Conservation (phyloP, 2,888 invertebrate species). For the Sthenelais limicola region DNA sequence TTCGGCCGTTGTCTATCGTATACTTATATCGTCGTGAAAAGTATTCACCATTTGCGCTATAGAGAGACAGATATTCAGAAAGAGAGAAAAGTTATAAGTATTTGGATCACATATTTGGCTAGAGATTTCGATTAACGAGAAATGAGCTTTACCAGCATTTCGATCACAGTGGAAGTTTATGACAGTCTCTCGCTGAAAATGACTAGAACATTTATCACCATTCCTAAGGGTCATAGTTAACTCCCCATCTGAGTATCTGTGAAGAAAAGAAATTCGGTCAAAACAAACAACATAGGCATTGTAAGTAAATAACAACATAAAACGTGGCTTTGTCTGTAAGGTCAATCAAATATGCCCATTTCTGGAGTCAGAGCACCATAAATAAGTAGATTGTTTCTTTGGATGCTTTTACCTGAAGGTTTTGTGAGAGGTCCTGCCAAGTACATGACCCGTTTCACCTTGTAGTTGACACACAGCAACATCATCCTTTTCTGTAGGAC, state of each 20-base stretch:
- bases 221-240: slow-evolving; percentile 66
- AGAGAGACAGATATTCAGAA: no score
- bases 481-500: slow-evolving; percentile 49
- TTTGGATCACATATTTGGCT: no score
- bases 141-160: slow-evolving; percentile 61
- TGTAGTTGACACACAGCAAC: slow-evolving; percentile 55
- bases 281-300: neutral
- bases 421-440: slow-evolving; percentile 17
- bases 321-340: no score
- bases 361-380: no score
- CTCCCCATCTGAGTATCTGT: slow-evolving; percentile 68
- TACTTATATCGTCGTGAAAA: no score
- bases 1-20: no score
- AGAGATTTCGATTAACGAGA: no score
- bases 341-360: no score
- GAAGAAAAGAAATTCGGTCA: slow-evolving; percentile 14
- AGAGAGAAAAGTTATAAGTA: no score
- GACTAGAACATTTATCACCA: slow-evolving; percentile 61
- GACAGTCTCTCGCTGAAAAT: slow-evolving; percentile 58
- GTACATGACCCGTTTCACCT: neutral
- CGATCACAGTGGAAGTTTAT: slow-evolving; percentile 64
- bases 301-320: neutral
- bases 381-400: no score
- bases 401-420: slow-evolving; percentile 21
- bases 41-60: no score